A percentile compares a stretch with the other conserved stretches of the same genome.
Conservation (phyloP, 2,797 vertebrate species). For the Rhynchonycteris naso region DNA sequence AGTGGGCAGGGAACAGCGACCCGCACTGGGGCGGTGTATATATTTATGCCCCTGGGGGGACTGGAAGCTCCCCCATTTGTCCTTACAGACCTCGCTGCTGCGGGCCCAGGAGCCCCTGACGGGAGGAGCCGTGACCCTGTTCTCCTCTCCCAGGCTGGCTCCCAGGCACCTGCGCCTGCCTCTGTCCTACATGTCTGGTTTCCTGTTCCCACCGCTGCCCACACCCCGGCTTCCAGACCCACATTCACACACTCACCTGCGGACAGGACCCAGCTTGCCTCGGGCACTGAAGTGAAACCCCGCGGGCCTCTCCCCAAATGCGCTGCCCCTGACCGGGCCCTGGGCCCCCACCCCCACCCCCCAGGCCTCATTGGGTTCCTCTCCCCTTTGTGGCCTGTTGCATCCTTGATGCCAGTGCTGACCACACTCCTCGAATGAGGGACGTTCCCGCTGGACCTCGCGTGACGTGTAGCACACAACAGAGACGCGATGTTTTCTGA, state of each 20-base stretch:
- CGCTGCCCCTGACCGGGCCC: background rate
- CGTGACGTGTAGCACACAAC: background rate
- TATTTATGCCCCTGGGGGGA: background rate
- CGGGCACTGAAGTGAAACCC: background rate
- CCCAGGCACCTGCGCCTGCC: accelerated
- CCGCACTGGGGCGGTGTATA: background rate
- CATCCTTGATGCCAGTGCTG: background rate
- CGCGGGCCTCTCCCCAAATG: background rate
- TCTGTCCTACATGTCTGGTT: background rate
- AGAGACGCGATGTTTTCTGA: background rate
- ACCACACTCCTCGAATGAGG: background rate
- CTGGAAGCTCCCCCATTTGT: background rate
- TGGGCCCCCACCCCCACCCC: no score
- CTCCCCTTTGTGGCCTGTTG: background rate
- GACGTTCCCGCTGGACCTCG: background rate
- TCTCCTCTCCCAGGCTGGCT: background rate
- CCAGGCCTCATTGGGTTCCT: background rate
- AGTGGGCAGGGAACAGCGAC: background rate
- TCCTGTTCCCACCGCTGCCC: background rate
- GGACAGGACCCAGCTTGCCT: background rate
- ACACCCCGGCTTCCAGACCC: background rate
- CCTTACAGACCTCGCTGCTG: background rate
- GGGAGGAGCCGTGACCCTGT: background rate
- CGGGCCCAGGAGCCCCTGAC: background rate
- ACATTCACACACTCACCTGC: background rate